Evolutionary conservation across 2,888 invertebrate genomes (phyloP).

Genomic region (Parnassius glacialis): DNA sequence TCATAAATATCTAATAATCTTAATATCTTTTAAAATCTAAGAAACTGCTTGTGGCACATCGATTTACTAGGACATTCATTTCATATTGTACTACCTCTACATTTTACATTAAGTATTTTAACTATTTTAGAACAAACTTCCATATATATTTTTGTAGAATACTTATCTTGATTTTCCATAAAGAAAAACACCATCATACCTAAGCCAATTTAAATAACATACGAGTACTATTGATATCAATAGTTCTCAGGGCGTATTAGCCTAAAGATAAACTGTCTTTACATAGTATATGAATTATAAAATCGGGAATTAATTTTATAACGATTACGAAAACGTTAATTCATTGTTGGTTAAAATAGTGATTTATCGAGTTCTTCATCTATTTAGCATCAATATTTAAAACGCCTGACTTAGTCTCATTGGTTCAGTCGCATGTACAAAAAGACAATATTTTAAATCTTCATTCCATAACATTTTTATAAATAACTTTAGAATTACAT

Average conservation of each 20-base stretch:
- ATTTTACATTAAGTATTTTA: not conserved
- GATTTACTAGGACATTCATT: slow-evolving; percentile 1
- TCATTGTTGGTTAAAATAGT: too few species aligned
- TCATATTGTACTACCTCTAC: slow-evolving; percentile 4
- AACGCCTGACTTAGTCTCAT: slow-evolving; percentile 13
- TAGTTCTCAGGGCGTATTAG: not conserved
- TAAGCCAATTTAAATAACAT: slow-evolving; percentile 12
- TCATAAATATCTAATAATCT: slow-evolving; percentile 1
- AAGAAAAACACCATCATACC: slow-evolving; percentile 10
- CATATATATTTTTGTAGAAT: not conserved
- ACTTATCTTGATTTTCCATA: slow-evolving; percentile 3
- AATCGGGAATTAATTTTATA: not conserved
- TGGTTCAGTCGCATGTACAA: slow-evolving; percentile 20
- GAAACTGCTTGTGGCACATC: slow-evolving; percentile 12
- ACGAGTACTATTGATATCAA: not conserved
- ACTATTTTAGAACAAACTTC: slow-evolving; percentile 5
- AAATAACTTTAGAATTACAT: slow-evolving; percentile 15
- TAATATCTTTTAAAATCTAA: slow-evolving; percentile 4
- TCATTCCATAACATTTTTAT: slow-evolving; percentile 10
- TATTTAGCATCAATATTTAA: slow-evolving; percentile 4
- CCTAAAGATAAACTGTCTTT: not conserved
- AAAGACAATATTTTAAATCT: slow-evolving; percentile 15
- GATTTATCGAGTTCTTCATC: not conserved
- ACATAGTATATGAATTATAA: not conserved
- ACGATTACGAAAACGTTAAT: too few species aligned